A percentile compares a stretch with the other conserved stretches of the same genome.
These are phyloP conservation scores for Tribolium freemani DNA, from an alignment of 2,888 invertebrate genomes.

Conservation along the genomic window DNA sequence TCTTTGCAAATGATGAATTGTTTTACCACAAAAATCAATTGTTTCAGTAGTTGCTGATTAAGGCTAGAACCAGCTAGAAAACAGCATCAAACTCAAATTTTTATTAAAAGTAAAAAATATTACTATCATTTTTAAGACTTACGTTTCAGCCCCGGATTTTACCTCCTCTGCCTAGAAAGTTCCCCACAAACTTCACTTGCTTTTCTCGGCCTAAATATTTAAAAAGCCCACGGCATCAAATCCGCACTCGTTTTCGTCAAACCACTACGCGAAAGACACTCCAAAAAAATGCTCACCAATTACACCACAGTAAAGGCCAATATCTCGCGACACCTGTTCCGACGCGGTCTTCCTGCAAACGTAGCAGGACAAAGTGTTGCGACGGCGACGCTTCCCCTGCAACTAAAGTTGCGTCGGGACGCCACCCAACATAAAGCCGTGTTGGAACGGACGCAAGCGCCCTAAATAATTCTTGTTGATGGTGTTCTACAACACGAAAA, in stretches of 20 bases:
- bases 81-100: too few relatives aligned
- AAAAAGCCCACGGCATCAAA: background rate
- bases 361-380: slow-evolving; percentile 3
- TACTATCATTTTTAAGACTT: slow-evolving; percentile 20
- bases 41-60: too few relatives aligned
- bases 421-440: slow-evolving; percentile 39
- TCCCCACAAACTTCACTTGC: slow-evolving; percentile 5
- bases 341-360: background rate
- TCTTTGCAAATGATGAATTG: too few relatives aligned
- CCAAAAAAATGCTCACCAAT: background rate
- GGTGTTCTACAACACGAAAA: slow-evolving; percentile 34
- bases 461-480: slow-evolving; percentile 36
- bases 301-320: background rate
- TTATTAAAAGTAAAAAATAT: too few relatives aligned
- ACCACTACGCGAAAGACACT: background rate
- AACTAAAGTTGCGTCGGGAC: slow-evolving; percentile 43
- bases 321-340: background rate
- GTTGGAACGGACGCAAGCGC: slow-evolving; percentile 44
- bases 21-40: too few relatives aligned
- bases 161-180: slow-evolving; percentile 13
- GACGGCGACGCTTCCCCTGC: slow-evolving; percentile 31
- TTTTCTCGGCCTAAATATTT: slow-evolving; percentile 17
- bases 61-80: too few relatives aligned
- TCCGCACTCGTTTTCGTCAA: slow-evolving; percentile 1
- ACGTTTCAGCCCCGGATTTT: slow-evolving; percentile 13